Conservation (phyloP, 2,113 vertebrate species). For the Rallus limicola region DNA sequence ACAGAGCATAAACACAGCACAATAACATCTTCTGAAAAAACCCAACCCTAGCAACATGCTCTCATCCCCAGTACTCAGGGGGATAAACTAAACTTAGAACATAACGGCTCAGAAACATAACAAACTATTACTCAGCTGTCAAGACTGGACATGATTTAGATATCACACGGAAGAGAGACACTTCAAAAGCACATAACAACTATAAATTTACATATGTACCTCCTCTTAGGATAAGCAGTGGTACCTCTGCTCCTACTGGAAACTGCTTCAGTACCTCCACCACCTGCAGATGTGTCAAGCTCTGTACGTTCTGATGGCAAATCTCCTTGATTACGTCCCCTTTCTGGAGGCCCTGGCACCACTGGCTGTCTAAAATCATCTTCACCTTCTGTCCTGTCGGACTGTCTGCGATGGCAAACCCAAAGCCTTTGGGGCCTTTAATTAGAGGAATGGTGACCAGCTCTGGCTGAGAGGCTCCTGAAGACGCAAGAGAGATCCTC, state of each 20-base stretch:
- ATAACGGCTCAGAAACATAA: background rate
- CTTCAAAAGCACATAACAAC: background rate
- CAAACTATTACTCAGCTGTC: background rate
- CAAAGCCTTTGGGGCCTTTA: slow-evolving; percentile 96
- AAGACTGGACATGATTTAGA: background rate
- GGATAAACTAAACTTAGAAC: background rate
- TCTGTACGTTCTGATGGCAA: slow-evolving; percentile 94
- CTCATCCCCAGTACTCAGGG: background rate
- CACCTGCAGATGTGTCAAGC: slow-evolving; percentile 91
- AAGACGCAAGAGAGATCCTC: slow-evolving; percentile 80
- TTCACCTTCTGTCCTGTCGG: slow-evolving; percentile 96
- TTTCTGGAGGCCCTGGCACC: slow-evolving; percentile 95
- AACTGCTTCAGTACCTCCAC: slow-evolving; percentile 98
- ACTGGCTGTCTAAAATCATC: slow-evolving; percentile 98
- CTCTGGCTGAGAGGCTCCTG: slow-evolving; percentile 87
- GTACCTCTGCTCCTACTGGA: slow-evolving; percentile 91
- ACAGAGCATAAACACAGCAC: background rate
- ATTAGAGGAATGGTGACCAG: slow-evolving; percentile 89
- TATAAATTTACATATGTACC: slow-evolving; percentile 73
- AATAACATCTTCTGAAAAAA: background rate
- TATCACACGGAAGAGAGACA: background rate
- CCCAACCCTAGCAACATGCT: background rate
- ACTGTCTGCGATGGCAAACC: slow-evolving; percentile 96
- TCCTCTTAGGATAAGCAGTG: slow-evolving; percentile 91
- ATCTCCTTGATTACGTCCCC: slow-evolving; percentile 97